Base-by-base conservation (phyloP, 2,797 vertebrate genomes). In the Pogonophryne albipinna region DNA sequence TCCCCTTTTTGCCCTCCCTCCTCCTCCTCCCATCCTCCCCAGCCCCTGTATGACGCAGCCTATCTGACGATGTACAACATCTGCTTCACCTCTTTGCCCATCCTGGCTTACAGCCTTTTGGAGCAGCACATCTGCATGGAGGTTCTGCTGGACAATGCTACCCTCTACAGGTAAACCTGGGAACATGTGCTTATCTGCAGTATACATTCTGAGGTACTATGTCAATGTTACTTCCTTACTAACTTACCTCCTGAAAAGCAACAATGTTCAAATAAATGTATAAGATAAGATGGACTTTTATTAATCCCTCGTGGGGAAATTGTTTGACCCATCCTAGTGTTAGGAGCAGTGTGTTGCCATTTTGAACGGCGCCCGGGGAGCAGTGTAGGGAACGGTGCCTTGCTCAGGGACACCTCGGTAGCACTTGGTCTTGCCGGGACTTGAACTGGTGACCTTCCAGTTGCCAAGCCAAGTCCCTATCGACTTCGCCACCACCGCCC, bases 31-130 rank as follows among this genome's bases (percentile, higher is more conserved):
- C 80, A 38, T 83, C 79, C 73, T 86, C 74, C 91, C 92, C 92
- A 99, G 98, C 98, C 98, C 17, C 94, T 99, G 76, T 99, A 99
- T 42, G 98, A 99, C 84, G 97, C 98, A 60, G 97, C 97, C 88
- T 99, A 99, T 89, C 95, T 99, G 94, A 99, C 98, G 88, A 98
- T 99, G 97, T 99, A 99, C 95, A 99, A 99, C 95, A 99, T 99
- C 95, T 99, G 98, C 95, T 99, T 99, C 95, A 99, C 98, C 11
- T 99, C 98, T 15, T 95, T 99, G 84, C 98, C 98, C 57, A 99
- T 99, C 93, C 94, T 99, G 96, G 97, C 97, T 15, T 99, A 97
- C 90, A 98, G 98, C 90, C 95, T 99, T 4, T 91, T 99, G 90
- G 98, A 99, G 89, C 98, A 99, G 89, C 98, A 99, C 70, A 95